Conservation (phyloP, 2,113 vertebrate species). For the Podilymbus podiceps region DNA sequence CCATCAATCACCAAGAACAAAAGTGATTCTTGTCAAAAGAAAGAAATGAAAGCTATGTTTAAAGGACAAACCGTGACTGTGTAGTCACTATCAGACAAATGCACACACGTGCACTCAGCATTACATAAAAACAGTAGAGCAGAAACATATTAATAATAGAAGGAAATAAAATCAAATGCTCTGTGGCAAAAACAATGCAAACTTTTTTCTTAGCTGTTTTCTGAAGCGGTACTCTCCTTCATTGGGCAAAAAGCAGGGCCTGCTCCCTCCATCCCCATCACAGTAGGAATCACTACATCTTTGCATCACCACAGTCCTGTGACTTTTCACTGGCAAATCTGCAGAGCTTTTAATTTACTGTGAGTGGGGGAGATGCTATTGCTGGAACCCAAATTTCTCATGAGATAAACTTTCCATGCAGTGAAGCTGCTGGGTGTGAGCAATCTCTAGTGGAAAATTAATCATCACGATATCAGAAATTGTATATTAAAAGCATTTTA, state of each 20-base stretch:
- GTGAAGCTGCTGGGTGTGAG: background rate
- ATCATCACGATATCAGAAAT: background rate
- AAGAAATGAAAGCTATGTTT: background rate
- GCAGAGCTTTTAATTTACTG: background rate
- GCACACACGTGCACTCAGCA: accelerated
- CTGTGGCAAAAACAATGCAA: background rate
- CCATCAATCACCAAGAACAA: background rate
- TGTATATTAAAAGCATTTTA: background rate
- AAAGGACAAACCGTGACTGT: background rate
- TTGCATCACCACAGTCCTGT: background rate
- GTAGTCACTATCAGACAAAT: background rate
- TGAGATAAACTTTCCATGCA: background rate
- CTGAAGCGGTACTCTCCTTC: background rate
- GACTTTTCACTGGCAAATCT: background rate
- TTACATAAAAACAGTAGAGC: background rate
- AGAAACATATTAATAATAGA: background rate
- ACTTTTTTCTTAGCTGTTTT: background rate
- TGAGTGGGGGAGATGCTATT: background rate
- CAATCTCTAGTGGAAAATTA: background rate
- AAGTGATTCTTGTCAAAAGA: background rate
- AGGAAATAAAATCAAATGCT: background rate
- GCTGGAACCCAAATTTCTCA: background rate
- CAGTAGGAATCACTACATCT: background rate
- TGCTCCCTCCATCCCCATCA: accelerated
- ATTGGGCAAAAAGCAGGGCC: accelerated